Percentiles rank a stretch among this genome's conserved stretches.
These are phyloP conservation scores for Hydrozoanthus gracilis DNA, from an alignment of 92 coral and sea anemone species.

Conservation along the genomic window DNA sequence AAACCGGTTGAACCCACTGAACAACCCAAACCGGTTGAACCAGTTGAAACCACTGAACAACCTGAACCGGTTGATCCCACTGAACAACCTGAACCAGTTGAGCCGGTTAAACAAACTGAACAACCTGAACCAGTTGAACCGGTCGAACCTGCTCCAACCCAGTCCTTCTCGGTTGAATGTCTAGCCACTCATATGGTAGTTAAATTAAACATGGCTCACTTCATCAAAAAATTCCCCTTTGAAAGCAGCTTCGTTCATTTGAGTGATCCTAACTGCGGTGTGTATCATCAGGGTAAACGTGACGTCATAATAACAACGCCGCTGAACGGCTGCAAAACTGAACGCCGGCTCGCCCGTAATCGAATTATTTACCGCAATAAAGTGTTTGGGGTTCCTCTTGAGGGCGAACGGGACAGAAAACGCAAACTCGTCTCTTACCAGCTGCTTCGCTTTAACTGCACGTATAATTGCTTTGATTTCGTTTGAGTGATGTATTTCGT, in stretches of 20 bases:
- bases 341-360: constrained; percentile 26
- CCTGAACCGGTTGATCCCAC: neutral
- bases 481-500: too few relatives aligned
- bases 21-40: neutral
- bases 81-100: neutral
- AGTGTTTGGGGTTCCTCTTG: constrained; percentile 27
- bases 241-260: constrained; percentile 27
- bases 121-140: constrained; percentile 2
- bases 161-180: constrained; percentile 29
- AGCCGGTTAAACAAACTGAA: neutral
- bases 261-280: constrained; percentile 31
- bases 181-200: constrained; percentile 13
- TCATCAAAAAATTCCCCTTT: neutral
- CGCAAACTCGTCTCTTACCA: neutral
- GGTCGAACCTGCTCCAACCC: neutral
- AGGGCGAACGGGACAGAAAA: neutral
- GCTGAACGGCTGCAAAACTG: constrained; percentile 37
- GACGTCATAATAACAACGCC: constrained; percentile 23
- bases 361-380: constrained; percentile 24
- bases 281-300: constrained; percentile 8
- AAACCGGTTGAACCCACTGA: neutral
- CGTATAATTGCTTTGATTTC: constrained; percentile 9
- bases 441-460: constrained; percentile 26
- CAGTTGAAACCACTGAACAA: neutral
- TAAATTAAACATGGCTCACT: constrained; percentile 25